Percentiles rank a stretch among this genome's conserved stretches.
phyloP scores from a whole-genome alignment of 2,888 invertebrate genomes.

The Synergus japonicus region DNA sequence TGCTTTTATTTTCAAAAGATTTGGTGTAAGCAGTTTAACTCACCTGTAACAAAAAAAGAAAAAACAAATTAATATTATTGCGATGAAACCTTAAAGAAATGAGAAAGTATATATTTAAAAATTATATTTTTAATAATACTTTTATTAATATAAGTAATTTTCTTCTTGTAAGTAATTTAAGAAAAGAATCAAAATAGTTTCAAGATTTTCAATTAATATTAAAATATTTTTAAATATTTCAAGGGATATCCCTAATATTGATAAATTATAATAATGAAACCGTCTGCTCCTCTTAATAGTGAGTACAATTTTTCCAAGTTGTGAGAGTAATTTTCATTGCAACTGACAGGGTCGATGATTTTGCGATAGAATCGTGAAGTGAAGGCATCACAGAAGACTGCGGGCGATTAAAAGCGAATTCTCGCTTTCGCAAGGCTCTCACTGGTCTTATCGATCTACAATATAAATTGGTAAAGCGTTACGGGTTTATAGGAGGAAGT shows the following conservation, averaged over 20 bases:
- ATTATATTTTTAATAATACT: background rate
- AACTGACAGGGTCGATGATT: background rate
- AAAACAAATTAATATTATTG: background rate
- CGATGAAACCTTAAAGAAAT: background rate
- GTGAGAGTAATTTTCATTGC: background rate
- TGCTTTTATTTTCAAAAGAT: background rate
- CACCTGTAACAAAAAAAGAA: slow-evolving; percentile 28
- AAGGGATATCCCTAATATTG: too few relatives aligned
- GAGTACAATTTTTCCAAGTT: background rate
- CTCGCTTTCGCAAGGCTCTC: background rate
- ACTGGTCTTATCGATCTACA: slow-evolving; percentile 17
- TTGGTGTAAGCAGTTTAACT: background rate
- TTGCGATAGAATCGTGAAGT: slow-evolving; percentile 1
- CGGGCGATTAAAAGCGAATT: slow-evolving; percentile 1
- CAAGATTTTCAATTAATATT: too few relatives aligned
- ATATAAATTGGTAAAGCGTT: slow-evolving; percentile 17
- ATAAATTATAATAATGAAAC: background rate
- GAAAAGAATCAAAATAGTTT: too few relatives aligned
- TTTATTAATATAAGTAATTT: too few relatives aligned
- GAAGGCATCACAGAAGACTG: background rate
- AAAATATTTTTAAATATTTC: too few relatives aligned
- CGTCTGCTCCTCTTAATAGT: background rate
- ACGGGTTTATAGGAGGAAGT: slow-evolving; percentile 3
- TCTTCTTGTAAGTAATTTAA: too few relatives aligned
- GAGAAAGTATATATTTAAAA: background rate